Conservation (phyloP, 2,888 invertebrate species). For the Cheilosia urbana region DNA sequence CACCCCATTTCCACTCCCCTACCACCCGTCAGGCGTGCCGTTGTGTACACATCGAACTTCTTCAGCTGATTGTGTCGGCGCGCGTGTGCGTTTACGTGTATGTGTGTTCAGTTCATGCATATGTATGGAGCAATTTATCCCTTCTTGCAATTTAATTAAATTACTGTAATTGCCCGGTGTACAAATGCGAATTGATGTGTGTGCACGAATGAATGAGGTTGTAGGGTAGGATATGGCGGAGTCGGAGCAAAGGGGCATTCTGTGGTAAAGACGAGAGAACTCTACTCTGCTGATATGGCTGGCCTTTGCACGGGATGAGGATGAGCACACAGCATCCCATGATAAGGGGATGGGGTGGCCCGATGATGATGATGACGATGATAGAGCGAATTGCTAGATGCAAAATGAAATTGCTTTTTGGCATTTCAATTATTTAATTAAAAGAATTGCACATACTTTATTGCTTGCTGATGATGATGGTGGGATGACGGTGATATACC, state of each 20-base stretch:
- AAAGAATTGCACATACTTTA: slow-evolving; percentile 76
- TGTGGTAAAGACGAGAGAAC: slow-evolving; percentile 54
- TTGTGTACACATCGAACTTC: slow-evolving; percentile 66
- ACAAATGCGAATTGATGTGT: slow-evolving; percentile 76
- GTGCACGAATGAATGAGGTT: slow-evolving; percentile 72
- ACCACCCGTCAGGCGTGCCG: slow-evolving; percentile 7
- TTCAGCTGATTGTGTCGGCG: slow-evolving; percentile 60
- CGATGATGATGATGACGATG: slow-evolving; percentile 67
- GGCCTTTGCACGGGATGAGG: not conserved
- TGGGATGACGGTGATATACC: slow-evolving; percentile 26
- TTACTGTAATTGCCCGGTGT: slow-evolving; percentile 76
- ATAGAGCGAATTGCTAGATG: slow-evolving; percentile 75
- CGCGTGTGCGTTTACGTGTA: not conserved
- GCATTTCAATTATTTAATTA: slow-evolving; percentile 76
- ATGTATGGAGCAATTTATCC: slow-evolving; percentile 74
- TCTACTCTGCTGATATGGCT: not conserved
- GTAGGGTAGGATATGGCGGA: slow-evolving; percentile 13
- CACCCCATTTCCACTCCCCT: slow-evolving; percentile 40
- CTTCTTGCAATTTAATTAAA: slow-evolving; percentile 76
- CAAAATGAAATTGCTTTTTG: slow-evolving; percentile 76
- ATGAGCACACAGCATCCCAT: not conserved
- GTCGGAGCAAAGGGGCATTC: slow-evolving; percentile 37
- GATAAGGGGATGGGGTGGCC: slow-evolving; percentile 23
- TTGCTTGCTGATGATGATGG: slow-evolving; percentile 63
- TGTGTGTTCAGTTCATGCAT: slow-evolving; percentile 37